Evolutionary conservation across 2,797 vertebrate genomes (phyloP), one percentile per base, ranked within the genome.

Genomic region (Acanthiza pusilla): DNA sequence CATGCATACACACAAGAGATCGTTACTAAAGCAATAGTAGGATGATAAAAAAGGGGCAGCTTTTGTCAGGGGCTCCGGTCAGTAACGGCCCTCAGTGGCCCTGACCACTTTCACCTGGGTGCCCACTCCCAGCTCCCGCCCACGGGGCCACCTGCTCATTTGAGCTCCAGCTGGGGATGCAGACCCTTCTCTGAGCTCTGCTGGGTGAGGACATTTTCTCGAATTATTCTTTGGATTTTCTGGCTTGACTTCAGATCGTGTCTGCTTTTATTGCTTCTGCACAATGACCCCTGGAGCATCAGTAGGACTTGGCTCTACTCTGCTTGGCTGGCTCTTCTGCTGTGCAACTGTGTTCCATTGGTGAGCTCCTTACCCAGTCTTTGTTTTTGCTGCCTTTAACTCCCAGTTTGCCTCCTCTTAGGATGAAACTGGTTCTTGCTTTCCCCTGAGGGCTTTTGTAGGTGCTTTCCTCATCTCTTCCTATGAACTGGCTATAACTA

Each of bases 101-200:
- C 51, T 86, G 42, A 78, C 5, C 5, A 43, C 10, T 20, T 62
- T 76, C 79, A 70, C 29, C 68, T 80, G 68, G 15, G 40, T 12
- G 4, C 23, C 26, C 48, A 42, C 70, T 57, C 79, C 4, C 13
- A 12, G 11, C 40, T 12, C 29, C 34, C 0, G 0, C 62, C 40
- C 6, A 4, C 11, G 1, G 8, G 42, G 23, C 40, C 55, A 27
- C 0, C 2, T 51, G 54, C 51, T 67, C 13, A 36, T 54, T 80
- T 40, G 34, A 68, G 13, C 13, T 51, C n/a, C 38, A 62, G 30
- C 32, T 75, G 58, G 58, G 10, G 8, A 0, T 0, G 0, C 0
- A 3, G 1, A 0, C 0, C 0, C 1, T 60, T 8, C 2, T 0
- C 9, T 22, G 11, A 57, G 66, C 11, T 81, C 7, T 68, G 27